These are phyloP conservation scores for Plotosus lineatus DNA, from an alignment of 2,113 vertebrate species.

Conservation along the genomic window DNA sequence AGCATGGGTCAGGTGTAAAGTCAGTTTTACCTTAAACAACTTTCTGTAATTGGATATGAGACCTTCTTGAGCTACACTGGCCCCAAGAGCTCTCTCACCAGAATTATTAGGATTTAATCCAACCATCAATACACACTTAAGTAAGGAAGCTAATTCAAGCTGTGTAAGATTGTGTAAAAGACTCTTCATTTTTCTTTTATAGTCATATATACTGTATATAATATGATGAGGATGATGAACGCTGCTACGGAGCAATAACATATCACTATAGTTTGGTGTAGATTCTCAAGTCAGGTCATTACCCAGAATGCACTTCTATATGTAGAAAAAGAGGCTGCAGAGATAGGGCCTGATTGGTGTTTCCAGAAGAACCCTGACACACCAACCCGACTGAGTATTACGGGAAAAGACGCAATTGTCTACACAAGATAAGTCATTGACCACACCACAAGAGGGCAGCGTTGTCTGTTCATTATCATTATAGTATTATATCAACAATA, in stretches of 20 bases:
- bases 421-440: neutral
- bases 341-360: neutral
- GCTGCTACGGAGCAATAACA: neutral
- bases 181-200: neutral
- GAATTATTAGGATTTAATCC: constrained; percentile 52
- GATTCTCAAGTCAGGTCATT: neutral
- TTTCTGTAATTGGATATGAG: constrained; percentile 48
- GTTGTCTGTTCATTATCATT: neutral
- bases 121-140: constrained; percentile 29
- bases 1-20: constrained; percentile 12
- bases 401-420: neutral
- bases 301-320: neutral
- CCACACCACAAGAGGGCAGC: neutral
- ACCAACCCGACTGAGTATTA: neutral
- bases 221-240: neutral
- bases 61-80: constrained; percentile 20
- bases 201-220: neutral
- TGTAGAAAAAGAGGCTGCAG: neutral
- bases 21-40: constrained; percentile 52
- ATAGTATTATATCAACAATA: neutral
- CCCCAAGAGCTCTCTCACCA: constrained; percentile 41
- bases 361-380: neutral
- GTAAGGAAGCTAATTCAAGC: neutral
- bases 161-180: neutral
- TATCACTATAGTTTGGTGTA: neutral